A percentile compares a stretch with the other conserved stretches of the same genome.
Conservation (phyloP, 2,888 invertebrate genomes). For the Ethmia dodecea region DNA sequence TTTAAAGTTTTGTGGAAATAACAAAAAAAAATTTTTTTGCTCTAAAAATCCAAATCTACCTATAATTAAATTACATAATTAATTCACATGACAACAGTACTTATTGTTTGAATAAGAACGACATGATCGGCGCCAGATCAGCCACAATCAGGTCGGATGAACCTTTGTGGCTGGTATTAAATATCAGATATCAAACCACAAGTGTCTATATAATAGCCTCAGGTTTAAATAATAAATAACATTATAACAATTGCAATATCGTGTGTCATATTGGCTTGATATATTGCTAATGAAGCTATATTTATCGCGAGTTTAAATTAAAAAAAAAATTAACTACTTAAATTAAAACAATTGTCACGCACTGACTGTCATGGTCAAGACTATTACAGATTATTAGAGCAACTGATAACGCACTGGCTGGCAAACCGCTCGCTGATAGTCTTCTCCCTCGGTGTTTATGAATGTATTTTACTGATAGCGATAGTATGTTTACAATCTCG, state of each 20-base stretch:
- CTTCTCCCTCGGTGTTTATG: conserved; percentile 37
- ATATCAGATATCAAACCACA: conserved; percentile 46
- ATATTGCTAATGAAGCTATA: no score
- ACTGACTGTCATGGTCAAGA: conserved; percentile 29
- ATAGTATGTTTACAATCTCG: conserved; percentile 42
- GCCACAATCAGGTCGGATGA: conserved; percentile 52
- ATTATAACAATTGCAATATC: conserved; percentile 20
- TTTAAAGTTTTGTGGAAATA: no score
- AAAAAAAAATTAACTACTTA: no score
- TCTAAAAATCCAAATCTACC: no score
- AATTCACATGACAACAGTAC: no score
- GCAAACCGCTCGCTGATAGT: no score
- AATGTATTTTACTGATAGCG: conserved; percentile 43
- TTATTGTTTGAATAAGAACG: no score
- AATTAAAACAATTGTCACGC: no score
- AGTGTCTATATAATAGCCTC: conserved; percentile 17
- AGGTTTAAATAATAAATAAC: conserved; percentile 23
- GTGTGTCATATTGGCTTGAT: conserved; percentile 16
- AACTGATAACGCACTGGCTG: conserved; percentile 28
- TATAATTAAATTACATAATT: no score
- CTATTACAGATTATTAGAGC: conserved; percentile 23
- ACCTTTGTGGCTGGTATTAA: conserved; percentile 47
- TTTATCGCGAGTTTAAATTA: no score
- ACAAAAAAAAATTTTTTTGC: no score
- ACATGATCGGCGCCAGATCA: conserved; percentile 34